These are phyloP conservation scores for Scomber scombrus DNA, from an alignment of 2,113 vertebrate genomes.

Conservation along the genomic window DNA sequence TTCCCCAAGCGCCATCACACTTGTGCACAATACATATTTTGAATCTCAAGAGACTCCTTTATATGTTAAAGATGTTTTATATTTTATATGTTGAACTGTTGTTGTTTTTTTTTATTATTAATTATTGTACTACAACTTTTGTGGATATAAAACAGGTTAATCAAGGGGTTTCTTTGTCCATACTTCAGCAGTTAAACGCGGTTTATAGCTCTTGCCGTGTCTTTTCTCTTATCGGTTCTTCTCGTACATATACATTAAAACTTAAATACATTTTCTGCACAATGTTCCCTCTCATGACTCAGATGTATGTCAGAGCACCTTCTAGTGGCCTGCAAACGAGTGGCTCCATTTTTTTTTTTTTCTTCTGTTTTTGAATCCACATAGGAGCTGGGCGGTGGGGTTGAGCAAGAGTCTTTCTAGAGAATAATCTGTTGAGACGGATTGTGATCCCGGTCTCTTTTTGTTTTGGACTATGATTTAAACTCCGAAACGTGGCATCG, in stretches of 20 bases:
- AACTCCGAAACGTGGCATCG: not conserved
- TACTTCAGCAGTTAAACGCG: too few relatives aligned
- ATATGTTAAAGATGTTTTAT: too few relatives aligned
- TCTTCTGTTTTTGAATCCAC: not conserved
- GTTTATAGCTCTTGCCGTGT: too few relatives aligned
- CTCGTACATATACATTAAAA: too few relatives aligned
- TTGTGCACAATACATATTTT: not conserved
- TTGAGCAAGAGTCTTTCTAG: not conserved
- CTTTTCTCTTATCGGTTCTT: too few relatives aligned
- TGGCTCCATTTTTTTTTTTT: not conserved
- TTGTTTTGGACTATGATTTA: not conserved
- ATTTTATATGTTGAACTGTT: too few relatives aligned
- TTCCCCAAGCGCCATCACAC: not conserved
- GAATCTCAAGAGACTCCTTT: too few relatives aligned
- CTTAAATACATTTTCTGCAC: not conserved
- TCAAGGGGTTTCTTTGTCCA: too few relatives aligned
- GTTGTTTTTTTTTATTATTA: too few relatives aligned
- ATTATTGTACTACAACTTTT: too few relatives aligned
- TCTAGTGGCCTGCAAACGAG: constrained; percentile 30
- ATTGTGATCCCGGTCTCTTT: not conserved
- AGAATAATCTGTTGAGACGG: not conserved
- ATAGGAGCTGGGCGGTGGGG: constrained; percentile 6
- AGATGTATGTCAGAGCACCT: constrained; percentile 32
- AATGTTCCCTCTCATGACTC: constrained; percentile 3
- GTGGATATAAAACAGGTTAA: too few relatives aligned